These are phyloP conservation scores for Pitta sordida DNA, from an alignment of 2,113 vertebrate genomes.

Conservation along the genomic window DNA sequence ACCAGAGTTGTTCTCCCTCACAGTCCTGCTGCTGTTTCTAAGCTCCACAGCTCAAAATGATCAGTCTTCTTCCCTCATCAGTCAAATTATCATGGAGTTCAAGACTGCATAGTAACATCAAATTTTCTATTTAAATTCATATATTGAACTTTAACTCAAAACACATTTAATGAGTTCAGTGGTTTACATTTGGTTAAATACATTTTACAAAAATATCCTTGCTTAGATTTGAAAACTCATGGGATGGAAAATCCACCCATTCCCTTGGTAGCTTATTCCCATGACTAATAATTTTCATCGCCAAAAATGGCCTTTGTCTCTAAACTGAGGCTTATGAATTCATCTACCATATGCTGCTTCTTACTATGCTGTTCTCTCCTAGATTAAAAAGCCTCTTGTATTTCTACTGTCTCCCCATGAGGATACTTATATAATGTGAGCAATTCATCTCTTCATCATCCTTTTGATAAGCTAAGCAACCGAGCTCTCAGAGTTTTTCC, in stretches of 20 bases:
- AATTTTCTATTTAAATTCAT: background rate
- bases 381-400: constrained; percentile 6
- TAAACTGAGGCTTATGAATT: constrained; percentile 2
- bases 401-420: background rate
- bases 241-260: background rate
- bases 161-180: background rate
- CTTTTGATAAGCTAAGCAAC: constrained; percentile 1
- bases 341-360: background rate
- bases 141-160: background rate
- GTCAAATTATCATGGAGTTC: background rate
- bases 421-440: constrained; percentile 3
- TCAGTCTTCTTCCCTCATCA: background rate
- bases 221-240: background rate
- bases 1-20: background rate
- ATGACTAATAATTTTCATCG: background rate
- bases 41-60: background rate
- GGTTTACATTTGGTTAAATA: background rate
- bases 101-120: background rate
- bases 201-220: background rate
- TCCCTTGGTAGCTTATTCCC: background rate
- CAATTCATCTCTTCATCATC: background rate
- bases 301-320: background rate
- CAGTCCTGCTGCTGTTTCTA: background rate
- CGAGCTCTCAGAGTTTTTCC: background rate
- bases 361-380: background rate